A percentile compares a stretch with the other conserved stretches of the same genome.
Evolutionary conservation across 2,797 vertebrate genomes (phyloP).

Genomic region (Apogon hyalosoma): DNA sequence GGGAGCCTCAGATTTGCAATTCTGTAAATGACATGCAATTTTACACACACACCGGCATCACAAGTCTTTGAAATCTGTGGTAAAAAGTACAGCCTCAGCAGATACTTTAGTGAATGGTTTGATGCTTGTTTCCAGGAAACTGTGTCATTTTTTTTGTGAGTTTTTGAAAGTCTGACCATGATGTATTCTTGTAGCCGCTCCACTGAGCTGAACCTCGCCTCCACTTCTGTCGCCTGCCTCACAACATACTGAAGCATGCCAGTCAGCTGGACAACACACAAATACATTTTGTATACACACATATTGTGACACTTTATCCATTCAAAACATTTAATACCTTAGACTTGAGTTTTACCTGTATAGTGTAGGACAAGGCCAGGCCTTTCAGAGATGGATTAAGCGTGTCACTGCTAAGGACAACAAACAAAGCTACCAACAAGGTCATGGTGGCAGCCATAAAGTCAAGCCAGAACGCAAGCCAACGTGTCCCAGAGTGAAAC

Average conservation of each 20-base stretch:
- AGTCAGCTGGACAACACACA: constrained; percentile 75
- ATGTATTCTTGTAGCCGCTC: constrained; percentile 85
- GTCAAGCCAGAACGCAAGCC: constrained; percentile 86
- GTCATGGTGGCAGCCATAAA: constrained; percentile 75
- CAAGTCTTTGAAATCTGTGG: background rate
- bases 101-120: background rate
- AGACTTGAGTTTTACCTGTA: constrained; percentile 78
- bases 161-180: constrained; percentile 62
- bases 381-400: constrained; percentile 81
- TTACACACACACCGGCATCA: no score
- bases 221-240: constrained; percentile 81
- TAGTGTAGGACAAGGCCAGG: constrained; percentile 86
- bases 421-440: constrained; percentile 80
- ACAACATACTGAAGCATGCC: constrained; percentile 83
- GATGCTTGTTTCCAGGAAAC: background rate
- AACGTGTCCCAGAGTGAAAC: constrained; percentile 83
- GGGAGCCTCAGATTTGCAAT: constrained; percentile 79
- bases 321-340: background rate
- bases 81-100: background rate
- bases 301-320: background rate
- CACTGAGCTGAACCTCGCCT: constrained; percentile 85
- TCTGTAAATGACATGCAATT: constrained; percentile 49
- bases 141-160: background rate
- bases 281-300: constrained; percentile 4
- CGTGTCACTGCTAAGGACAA: constrained; percentile 74